Evolutionary conservation across 1,140 invertebrate genomes (phyloP).

Genomic region (Liolophura sinensis): DNA sequence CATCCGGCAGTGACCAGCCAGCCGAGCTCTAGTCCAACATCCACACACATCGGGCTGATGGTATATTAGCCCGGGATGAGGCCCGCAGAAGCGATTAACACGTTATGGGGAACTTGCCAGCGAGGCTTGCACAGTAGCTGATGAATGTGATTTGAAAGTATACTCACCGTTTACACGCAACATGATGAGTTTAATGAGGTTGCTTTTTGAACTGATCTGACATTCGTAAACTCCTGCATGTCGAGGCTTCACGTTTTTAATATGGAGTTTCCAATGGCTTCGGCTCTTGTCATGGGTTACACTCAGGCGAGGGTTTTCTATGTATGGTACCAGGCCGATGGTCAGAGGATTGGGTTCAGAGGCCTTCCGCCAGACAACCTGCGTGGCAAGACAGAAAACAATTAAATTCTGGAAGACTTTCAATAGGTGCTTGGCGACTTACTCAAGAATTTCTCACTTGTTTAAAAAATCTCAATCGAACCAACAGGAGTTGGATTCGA

Average conservation of each 20-base stretch:
- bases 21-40: background rate
- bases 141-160: background rate
- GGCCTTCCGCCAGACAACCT: constrained; percentile 37
- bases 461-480: too few species aligned
- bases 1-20: background rate
- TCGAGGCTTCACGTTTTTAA: constrained; percentile 25
- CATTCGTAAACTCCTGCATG: constrained; percentile 42
- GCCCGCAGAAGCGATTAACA: background rate
- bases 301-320: constrained; percentile 20
- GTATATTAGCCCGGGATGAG: background rate
- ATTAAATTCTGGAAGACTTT: background rate
- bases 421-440: too few species aligned
- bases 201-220: constrained; percentile 38
- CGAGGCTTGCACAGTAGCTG: background rate
- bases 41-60: background rate
- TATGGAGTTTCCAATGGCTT: constrained; percentile 35
- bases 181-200: constrained; percentile 22
- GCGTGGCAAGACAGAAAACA: constrained; percentile 5
- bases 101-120: background rate
- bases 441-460: too few species aligned
- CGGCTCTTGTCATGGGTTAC: constrained; percentile 20
- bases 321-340: constrained; percentile 26
- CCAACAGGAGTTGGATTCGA: too few species aligned
- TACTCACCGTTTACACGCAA: constrained; percentile 27
- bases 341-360: constrained; percentile 33